These are phyloP conservation scores for Trimorus sp. DNA, from an alignment of 2,888 invertebrate species.

Conservation along the genomic window DNA sequence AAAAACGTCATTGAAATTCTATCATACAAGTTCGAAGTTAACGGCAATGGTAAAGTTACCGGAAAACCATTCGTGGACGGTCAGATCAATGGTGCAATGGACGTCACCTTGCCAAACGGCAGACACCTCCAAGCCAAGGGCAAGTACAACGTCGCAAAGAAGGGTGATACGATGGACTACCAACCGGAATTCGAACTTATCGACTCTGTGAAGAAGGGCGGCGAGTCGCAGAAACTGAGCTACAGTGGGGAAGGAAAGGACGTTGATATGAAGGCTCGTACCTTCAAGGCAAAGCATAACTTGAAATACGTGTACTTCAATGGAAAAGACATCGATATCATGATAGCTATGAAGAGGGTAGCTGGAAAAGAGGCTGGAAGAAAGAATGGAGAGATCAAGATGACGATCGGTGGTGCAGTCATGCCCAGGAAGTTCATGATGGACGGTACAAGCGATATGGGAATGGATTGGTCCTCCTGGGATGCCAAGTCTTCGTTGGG, in stretches of 20 bases:
- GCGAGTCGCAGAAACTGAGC: slow-evolving; percentile 80
- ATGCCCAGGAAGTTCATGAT: slow-evolving; percentile 69
- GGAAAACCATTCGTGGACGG: slow-evolving; percentile 81
- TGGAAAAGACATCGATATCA: slow-evolving; percentile 81
- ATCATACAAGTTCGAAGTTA: slow-evolving; percentile 82
- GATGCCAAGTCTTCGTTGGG: slow-evolving; percentile 72
- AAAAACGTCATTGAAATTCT: slow-evolving; percentile 84
- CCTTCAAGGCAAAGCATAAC: slow-evolving; percentile 80
- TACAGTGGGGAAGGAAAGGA: slow-evolving; percentile 79
- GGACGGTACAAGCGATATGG: slow-evolving; percentile 61
- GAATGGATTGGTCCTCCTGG: slow-evolving; percentile 59
- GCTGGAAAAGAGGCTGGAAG: slow-evolving; percentile 71
- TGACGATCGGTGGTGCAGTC: slow-evolving; percentile 68
- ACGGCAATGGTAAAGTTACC: slow-evolving; percentile 81
- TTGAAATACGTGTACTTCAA: slow-evolving; percentile 81
- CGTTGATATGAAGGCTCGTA: slow-evolving; percentile 79
- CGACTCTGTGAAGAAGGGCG: slow-evolving; percentile 81
- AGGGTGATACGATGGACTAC: slow-evolving; percentile 69
- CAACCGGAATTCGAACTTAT: slow-evolving; percentile 73
- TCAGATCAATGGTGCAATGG: slow-evolving; percentile 81
- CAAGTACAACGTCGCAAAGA: slow-evolving; percentile 75
- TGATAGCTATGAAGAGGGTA: slow-evolving; percentile 79
- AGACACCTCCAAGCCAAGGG: slow-evolving; percentile 81
- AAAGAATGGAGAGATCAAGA: slow-evolving; percentile 71
- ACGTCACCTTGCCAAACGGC: slow-evolving; percentile 83